Evolutionary conservation across 2,888 invertebrate genomes (phyloP).

Genomic region (Drosophila neutralis): DNA sequence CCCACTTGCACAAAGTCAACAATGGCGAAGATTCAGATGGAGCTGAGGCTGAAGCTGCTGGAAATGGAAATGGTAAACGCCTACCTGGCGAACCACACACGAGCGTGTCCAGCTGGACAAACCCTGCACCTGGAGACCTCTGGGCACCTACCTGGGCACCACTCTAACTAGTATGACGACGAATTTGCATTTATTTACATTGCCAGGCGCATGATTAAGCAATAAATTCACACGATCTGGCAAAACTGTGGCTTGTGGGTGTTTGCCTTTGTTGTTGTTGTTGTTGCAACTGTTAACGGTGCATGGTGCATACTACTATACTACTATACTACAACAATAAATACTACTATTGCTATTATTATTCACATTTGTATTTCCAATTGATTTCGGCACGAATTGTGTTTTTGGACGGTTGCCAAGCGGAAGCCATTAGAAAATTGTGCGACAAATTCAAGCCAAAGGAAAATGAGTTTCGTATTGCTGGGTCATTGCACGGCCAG

Average conservation of each 20-base stretch:
- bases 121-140: conserved; percentile 42
- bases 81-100: conserved; percentile 42
- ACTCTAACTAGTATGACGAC: conserved; percentile 7
- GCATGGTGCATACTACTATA: conserved; percentile 8
- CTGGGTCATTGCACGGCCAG: conserved; percentile 1
- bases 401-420: conserved; percentile 23
- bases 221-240: conserved; percentile 70
- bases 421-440: conserved; percentile 44
- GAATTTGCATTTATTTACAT: conserved; percentile 63
- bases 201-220: conserved; percentile 70
- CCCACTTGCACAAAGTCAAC: conserved; percentile 43
- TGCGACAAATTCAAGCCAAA: conserved; percentile 13
- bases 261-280: conserved; percentile 26
- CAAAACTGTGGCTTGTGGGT: conserved; percentile 27
- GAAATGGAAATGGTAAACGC: conserved; percentile 35
- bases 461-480: not conserved
- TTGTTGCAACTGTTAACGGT: conserved; percentile 50
- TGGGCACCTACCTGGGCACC: not conserved
- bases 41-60: not conserved
- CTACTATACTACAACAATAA: conserved; percentile 7
- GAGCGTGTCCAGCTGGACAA: conserved; percentile 58
- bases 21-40: conserved; percentile 5
- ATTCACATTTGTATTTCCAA: conserved; percentile 47
- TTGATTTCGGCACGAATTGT: conserved; percentile 48
- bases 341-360: conserved; percentile 8